These are phyloP conservation scores for Drymodes brunneopygia DNA, from an alignment of 2,113 vertebrate species.

Conservation along the genomic window DNA sequence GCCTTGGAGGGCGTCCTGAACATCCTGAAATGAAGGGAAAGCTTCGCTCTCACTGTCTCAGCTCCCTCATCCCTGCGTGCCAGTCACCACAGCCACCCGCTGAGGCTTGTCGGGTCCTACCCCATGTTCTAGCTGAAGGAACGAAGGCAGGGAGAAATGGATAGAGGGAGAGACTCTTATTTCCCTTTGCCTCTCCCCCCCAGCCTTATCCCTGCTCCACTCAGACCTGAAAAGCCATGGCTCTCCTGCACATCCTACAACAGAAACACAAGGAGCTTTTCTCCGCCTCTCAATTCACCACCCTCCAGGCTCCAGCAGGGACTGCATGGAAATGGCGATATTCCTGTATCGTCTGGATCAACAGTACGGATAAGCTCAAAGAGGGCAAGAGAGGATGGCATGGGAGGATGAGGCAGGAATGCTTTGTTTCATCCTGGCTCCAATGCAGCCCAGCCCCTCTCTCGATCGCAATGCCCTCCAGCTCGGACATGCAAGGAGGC, in stretches of 20 bases:
- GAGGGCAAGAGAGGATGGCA: constrained; percentile 33
- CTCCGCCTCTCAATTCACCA: not conserved
- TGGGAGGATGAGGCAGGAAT: not conserved
- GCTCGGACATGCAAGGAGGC: constrained; percentile 45
- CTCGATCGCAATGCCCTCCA: constrained; percentile 63
- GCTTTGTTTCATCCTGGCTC: constrained; percentile 42
- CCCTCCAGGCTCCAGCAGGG: not conserved
- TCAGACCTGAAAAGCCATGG: not conserved
- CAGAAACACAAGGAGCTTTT: not conserved
- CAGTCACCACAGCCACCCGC: not conserved
- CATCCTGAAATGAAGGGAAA: not conserved
- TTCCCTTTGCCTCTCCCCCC: not conserved
- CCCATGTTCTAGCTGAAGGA: not conserved
- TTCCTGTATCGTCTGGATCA: constrained; percentile 31
- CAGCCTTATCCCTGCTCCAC: not conserved
- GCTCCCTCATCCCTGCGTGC: not conserved
- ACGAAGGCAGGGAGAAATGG: not conserved
- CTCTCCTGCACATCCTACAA: not conserved
- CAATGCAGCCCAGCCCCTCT: constrained; percentile 18
- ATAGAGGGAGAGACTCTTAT: not conserved
- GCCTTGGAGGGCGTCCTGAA: not conserved
- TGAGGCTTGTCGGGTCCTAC: not conserved
- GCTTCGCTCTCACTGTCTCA: not conserved
- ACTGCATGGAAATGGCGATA: constrained; percentile 30
- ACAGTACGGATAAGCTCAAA: not conserved